phyloP scores from a whole-genome alignment of 2,888 invertebrate species.

The Phytoseiulus persimilis region DNA sequence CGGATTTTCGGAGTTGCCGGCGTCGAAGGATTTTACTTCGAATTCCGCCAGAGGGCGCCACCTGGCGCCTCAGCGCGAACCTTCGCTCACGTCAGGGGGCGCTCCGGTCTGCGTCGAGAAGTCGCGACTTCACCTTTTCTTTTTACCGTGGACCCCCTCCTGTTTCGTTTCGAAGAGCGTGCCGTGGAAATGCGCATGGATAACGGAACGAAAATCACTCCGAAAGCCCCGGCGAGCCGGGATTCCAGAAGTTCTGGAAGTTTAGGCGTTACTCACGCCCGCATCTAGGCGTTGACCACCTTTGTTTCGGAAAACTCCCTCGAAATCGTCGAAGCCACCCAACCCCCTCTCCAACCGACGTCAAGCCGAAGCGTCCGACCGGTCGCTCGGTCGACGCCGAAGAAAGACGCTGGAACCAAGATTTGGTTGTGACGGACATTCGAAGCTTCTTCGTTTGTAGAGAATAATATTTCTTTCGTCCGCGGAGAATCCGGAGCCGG shows the following conservation, averaged over 20 bases:
- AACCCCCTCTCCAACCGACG: not conserved
- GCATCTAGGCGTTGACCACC: not conserved
- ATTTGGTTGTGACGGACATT: not conserved
- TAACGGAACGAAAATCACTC: not conserved
- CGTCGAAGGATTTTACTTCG: not conserved
- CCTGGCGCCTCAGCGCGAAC: not conserved
- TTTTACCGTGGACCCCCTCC: not conserved
- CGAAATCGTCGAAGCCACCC: not conserved
- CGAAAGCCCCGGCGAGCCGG: not conserved
- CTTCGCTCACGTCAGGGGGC: not conserved
- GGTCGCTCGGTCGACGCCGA: not conserved
- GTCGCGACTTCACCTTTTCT: not conserved
- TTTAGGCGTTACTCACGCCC: not conserved
- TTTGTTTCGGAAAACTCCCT: not conserved
- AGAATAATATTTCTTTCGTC: slow-evolving; percentile 5
- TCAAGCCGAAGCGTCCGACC: not conserved
- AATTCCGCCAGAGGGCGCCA: not conserved
- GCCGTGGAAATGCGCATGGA: not conserved
- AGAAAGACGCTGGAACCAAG: not conserved
- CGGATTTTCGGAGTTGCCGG: not conserved
- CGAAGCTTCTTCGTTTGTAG: not conserved
- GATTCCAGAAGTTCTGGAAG: not conserved
- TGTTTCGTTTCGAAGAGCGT: not conserved
- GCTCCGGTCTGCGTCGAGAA: not conserved
- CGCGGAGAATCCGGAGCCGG: not conserved